Evolutionary conservation across 2,888 invertebrate species (phyloP).

Genomic region (Polylopha cassiicola): DNA sequence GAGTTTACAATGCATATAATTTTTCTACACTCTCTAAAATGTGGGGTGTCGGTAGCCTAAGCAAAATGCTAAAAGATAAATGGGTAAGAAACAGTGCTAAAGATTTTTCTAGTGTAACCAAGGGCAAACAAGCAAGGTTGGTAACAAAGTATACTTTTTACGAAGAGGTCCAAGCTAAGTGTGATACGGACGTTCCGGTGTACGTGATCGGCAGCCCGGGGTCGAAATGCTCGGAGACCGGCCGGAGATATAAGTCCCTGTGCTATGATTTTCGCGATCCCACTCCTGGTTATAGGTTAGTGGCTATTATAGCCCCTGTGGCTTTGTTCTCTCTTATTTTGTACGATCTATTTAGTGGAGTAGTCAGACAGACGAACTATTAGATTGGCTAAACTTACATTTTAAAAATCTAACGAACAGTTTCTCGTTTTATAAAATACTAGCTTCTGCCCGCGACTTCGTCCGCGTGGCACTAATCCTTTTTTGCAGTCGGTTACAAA

Average conservation of each 20-base stretch:
- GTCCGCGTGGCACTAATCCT: too few species aligned
- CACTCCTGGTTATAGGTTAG: slow-evolving; percentile 55
- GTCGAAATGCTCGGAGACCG: slow-evolving; percentile 48
- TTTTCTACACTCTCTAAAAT: neutral
- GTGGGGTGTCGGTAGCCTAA: slow-evolving; percentile 47
- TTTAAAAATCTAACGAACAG: too few species aligned
- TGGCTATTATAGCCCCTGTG: slow-evolving; percentile 59
- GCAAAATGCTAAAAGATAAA: slow-evolving; percentile 39
- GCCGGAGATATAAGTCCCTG: slow-evolving; percentile 46
- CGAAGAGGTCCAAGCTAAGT: slow-evolving; percentile 43
- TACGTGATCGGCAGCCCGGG: slow-evolving; percentile 52
- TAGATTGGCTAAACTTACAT: slow-evolving; percentile 24
- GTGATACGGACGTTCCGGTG: slow-evolving; percentile 51
- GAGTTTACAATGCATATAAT: neutral
- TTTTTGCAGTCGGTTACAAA: too few species aligned
- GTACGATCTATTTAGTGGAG: slow-evolving; percentile 64
- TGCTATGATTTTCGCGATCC: slow-evolving; percentile 61
- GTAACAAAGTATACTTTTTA: slow-evolving; percentile 53
- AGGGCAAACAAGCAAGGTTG: slow-evolving; percentile 45
- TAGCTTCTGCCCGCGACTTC: too few species aligned
- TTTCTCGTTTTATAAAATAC: too few species aligned
- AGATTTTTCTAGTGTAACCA: slow-evolving; percentile 43
- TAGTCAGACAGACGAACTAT: slow-evolving; percentile 57
- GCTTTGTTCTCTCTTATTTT: slow-evolving; percentile 61
- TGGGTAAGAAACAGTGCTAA: slow-evolving; percentile 37